These are phyloP conservation scores for Lacerta agilis DNA, from an alignment of 2,797 vertebrate species.

Conservation along the genomic window DNA sequence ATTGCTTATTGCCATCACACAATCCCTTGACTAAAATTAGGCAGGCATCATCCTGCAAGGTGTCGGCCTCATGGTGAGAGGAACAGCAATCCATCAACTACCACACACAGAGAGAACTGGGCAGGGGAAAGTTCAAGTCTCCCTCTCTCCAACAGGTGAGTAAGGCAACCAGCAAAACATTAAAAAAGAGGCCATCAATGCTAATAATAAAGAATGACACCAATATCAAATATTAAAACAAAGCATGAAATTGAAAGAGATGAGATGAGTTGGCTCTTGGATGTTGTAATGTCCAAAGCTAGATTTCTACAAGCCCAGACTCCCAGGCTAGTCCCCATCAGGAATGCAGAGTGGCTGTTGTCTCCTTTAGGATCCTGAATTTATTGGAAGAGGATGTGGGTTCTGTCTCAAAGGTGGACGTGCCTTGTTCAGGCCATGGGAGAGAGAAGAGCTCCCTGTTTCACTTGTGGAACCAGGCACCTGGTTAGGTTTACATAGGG, in stretches of 20 bases:
- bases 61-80: neutral
- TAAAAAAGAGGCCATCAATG: neutral
- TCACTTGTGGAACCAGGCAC: neutral
- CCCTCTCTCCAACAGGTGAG: neutral
- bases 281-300: neutral
- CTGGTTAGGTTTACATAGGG: neutral
- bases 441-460: neutral
- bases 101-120: neutral
- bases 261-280: neutral
- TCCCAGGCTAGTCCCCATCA: neutral
- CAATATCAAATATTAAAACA: too few species aligned
- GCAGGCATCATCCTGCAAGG: neutral
- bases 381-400: neutral
- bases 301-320: neutral
- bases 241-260: neutral
- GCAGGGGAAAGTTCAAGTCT: neutral
- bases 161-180: neutral
- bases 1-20: neutral
- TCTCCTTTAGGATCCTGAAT: neutral
- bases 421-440: neutral
- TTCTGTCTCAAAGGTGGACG: neutral
- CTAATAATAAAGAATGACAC: neutral
- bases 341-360: neutral
- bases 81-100: neutral
- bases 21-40: neutral